phyloP scores from a whole-genome alignment of 2,888 invertebrate genomes.

The Agriopis marginaria region DNA sequence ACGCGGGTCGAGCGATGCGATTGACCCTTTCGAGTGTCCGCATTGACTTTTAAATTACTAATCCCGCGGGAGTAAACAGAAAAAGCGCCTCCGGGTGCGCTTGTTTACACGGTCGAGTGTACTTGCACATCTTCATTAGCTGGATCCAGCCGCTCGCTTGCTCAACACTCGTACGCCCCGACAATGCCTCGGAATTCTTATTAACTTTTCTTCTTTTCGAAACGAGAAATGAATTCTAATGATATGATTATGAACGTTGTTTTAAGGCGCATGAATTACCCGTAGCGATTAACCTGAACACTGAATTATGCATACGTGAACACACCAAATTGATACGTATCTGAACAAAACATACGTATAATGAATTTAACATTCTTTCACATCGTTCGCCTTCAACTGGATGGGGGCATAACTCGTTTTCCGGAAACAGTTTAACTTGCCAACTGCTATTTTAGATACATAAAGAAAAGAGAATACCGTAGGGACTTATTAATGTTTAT shows the following conservation, averaged over 20 bases:
- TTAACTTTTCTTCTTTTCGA: constrained; percentile 57
- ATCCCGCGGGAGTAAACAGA: constrained; percentile 83
- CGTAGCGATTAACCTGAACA: constrained; percentile 58
- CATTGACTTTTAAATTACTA: constrained; percentile 87
- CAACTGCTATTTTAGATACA: constrained; percentile 69
- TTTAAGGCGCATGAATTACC: constrained; percentile 52
- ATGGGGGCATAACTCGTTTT: constrained; percentile 67
- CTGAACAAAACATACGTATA: constrained; percentile 68
- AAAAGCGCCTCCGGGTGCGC: constrained; percentile 72
- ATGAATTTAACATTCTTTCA: constrained; percentile 76
- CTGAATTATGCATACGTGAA: constrained; percentile 63
- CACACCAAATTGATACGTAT: constrained; percentile 68
- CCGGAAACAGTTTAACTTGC: constrained; percentile 81
- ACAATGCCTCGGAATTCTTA: constrained; percentile 57
- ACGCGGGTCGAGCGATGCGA: constrained; percentile 78
- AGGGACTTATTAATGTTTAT: constrained; percentile 80
- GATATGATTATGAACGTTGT: constrained; percentile 48
- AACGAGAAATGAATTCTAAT: constrained; percentile 59
- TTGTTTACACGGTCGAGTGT: constrained; percentile 82
- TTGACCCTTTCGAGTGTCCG: constrained; percentile 86
- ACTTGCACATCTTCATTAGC: constrained; percentile 84
- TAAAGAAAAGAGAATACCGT: constrained; percentile 62
- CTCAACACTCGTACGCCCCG: constrained; percentile 67
- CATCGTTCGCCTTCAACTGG: constrained; percentile 60
- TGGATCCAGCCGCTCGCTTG: constrained; percentile 65